phyloP scores from a whole-genome alignment of 2,113 vertebrate genomes.

The Callopanchax toddi region DNA sequence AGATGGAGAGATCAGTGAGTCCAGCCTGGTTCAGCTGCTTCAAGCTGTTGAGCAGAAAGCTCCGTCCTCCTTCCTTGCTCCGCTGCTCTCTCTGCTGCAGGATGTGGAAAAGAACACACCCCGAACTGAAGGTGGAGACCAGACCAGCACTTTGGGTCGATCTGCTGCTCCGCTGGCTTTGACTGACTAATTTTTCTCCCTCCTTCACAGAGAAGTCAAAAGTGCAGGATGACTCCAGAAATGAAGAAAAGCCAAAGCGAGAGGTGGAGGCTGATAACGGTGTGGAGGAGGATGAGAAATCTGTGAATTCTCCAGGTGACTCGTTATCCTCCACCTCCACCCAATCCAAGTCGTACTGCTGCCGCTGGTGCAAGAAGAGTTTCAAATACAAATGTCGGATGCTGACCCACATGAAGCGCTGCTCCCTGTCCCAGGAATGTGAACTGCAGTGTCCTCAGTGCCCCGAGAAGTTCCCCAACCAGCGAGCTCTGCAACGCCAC shows the following conservation, averaged over 20 bases:
- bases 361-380: conserved; percentile 83
- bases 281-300: conserved; percentile 24
- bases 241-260: conserved; percentile 5
- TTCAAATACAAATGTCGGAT: conserved; percentile 88
- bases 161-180: neutral
- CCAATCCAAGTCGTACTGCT: conserved; percentile 78
- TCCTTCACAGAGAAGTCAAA: conserved; percentile 20
- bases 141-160: neutral
- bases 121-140: conserved; percentile 24
- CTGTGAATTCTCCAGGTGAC: neutral
- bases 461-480: conserved; percentile 53
- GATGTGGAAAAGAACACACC: conserved; percentile 22
- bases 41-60: conserved; percentile 56
- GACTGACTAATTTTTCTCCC: neutral
- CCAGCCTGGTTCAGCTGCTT: conserved; percentile 79
- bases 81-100: conserved; percentile 74
- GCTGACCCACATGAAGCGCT: conserved; percentile 83
- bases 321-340: conserved; percentile 20
- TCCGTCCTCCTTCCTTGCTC: conserved; percentile 43
- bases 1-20: conserved; percentile 75
- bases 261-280: conserved; percentile 28
- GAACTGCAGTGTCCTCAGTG: conserved; percentile 79
- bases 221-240: neutral
- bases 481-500: conserved; percentile 81
- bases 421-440: conserved; percentile 75